A percentile compares a stretch with the other conserved stretches of the same genome.
These are phyloP conservation scores for Sitophilus oryzae DNA, from an alignment of 1,140 invertebrate species.

Conservation along the genomic window DNA sequence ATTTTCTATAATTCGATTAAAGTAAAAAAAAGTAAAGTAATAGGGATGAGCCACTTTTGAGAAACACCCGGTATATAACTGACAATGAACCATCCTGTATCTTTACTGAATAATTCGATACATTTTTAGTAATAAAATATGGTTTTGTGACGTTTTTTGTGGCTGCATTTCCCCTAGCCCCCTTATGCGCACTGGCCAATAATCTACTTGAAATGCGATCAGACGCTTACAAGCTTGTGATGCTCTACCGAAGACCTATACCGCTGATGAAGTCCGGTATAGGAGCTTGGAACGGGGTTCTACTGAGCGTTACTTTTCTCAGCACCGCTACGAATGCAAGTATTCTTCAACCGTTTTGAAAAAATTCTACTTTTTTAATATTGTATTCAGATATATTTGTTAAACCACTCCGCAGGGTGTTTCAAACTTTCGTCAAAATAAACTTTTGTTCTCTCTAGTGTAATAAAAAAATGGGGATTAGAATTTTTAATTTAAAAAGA, in stretches of 20 bases:
- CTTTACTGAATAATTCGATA: slow-evolving; percentile 3
- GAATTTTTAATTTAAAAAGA: too few species aligned
- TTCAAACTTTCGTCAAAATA: too few species aligned
- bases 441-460: too few species aligned
- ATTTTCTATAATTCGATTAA: background rate
- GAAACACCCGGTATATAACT: too few species aligned
- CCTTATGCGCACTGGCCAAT: slow-evolving; percentile 71
- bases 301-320: slow-evolving; percentile 30
- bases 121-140: slow-evolving; percentile 67
- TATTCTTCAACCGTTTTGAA: too few species aligned
- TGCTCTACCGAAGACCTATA: slow-evolving; percentile 61
- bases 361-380: too few species aligned
- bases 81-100: too few species aligned
- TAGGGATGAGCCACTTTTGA: too few species aligned
- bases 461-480: too few species aligned
- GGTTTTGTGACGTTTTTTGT: slow-evolving; percentile 82
- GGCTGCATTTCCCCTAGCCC: slow-evolving; percentile 73
- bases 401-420: too few species aligned
- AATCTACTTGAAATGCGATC: slow-evolving; percentile 75
- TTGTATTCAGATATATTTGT: too few species aligned
- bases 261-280: slow-evolving; percentile 59
- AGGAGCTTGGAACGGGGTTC: slow-evolving; percentile 57
- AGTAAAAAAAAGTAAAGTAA: too few species aligned
- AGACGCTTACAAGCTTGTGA: slow-evolving; percentile 72
- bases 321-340: slow-evolving; percentile 36